Evolutionary conservation across 2,797 vertebrate genomes (phyloP).

Genomic region (Caiman crocodilus): DNA sequence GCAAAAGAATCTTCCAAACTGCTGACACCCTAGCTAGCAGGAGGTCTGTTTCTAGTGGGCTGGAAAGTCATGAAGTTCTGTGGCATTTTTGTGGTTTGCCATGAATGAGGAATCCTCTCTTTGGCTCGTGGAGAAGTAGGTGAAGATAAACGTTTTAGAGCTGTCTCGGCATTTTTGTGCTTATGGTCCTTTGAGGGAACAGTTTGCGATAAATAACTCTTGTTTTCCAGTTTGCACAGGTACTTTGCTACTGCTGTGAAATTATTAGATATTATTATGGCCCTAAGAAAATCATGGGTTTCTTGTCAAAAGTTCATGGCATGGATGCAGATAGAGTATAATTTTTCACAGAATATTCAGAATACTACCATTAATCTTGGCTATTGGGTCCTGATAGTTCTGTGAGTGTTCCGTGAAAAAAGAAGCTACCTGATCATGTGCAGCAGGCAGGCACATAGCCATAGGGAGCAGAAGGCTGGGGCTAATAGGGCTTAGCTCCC

Average conservation of each 20-base stretch:
- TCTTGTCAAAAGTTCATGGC: too few species aligned
- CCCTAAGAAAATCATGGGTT: too few species aligned
- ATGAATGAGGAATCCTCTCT: neutral
- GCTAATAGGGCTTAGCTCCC: too few species aligned
- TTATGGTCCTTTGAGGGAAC: neutral
- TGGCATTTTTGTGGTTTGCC: neutral
- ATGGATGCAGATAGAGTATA: neutral
- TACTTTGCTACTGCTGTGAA: neutral
- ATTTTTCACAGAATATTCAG: too few species aligned
- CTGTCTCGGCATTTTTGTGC: neutral
- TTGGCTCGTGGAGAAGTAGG: neutral
- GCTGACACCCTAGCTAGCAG: fast-evolving
- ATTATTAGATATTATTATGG: too few species aligned
- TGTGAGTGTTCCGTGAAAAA: too few species aligned
- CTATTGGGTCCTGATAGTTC: too few species aligned
- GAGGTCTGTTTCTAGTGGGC: fast-evolving
- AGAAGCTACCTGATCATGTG: too few species aligned
- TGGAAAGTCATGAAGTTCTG: too few species aligned
- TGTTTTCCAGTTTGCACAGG: neutral
- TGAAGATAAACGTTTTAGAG: neutral
- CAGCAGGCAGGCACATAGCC: too few species aligned
- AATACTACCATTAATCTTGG: too few species aligned
- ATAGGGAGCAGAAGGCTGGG: too few species aligned
- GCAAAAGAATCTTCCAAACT: fast-evolving
- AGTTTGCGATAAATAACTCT: neutral